phyloP scores from a whole-genome alignment of 2,113 vertebrate genomes.

The Phylloscopus whistleri region DNA sequence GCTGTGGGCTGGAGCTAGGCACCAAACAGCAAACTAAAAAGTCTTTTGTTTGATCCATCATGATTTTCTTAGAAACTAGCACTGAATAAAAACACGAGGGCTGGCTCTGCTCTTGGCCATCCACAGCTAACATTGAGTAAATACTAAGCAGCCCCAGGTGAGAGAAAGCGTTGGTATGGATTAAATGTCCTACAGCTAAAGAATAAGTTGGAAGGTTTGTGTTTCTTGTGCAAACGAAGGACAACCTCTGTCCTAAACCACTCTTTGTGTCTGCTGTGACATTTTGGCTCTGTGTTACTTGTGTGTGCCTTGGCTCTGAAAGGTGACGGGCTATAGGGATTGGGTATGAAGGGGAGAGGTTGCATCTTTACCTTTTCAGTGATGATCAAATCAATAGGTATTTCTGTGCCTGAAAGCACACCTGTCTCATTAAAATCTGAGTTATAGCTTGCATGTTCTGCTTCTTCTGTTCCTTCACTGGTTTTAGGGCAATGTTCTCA shows the following conservation, averaged over 20 bases:
- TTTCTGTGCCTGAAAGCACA: background rate
- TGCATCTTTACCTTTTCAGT: background rate
- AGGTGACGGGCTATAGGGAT: background rate
- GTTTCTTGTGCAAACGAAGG: background rate
- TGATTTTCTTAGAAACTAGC: background rate
- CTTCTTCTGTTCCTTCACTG: accelerated
- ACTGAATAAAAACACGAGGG: background rate
- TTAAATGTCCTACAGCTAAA: background rate
- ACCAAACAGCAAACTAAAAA: background rate
- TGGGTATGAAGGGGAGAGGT: background rate
- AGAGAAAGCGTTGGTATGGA: background rate
- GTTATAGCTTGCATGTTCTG: background rate
- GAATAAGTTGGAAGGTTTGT: background rate
- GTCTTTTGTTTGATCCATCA: background rate
- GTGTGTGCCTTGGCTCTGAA: background rate
- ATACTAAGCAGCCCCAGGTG: background rate
- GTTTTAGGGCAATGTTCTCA: background rate
- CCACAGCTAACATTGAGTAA: background rate
- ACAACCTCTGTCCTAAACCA: background rate
- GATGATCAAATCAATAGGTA: background rate
- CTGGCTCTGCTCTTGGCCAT: background rate
- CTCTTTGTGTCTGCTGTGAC: background rate
- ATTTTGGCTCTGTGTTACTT: background rate
- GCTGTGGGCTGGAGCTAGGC: background rate
- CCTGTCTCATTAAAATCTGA: background rate